phyloP scores from a whole-genome alignment of 2,113 vertebrate species.

The Pseudonaja textilis region DNA sequence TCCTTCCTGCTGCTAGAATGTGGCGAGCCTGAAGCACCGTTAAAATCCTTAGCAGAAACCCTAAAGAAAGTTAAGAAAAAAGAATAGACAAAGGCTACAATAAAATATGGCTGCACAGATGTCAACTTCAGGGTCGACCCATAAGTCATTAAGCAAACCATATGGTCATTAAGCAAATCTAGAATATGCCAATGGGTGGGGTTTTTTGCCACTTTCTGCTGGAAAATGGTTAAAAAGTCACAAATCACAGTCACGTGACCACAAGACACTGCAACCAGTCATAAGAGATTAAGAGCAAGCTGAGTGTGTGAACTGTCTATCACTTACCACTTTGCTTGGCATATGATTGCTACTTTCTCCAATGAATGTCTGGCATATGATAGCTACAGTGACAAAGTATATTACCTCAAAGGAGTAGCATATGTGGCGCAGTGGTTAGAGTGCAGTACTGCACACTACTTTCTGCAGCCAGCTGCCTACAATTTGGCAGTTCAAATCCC shows the following conservation, averaged over 20 bases:
- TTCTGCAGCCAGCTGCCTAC: too few species aligned
- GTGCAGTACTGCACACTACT: too few species aligned
- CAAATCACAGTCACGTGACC: neutral
- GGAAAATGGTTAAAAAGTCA: neutral
- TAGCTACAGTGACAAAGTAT: neutral
- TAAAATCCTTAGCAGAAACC: too few species aligned
- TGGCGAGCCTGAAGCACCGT: too few species aligned
- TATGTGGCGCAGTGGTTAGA: neutral
- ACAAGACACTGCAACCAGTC: neutral
- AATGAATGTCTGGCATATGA: neutral
- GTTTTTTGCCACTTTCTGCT: neutral
- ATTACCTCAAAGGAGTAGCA: neutral
- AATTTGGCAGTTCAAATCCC: too few species aligned
- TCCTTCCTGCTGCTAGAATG: too few species aligned
- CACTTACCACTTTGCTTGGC: neutral
- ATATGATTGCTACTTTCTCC: neutral
- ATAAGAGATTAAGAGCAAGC: neutral
- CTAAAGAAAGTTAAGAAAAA: too few species aligned
- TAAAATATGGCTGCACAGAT: too few species aligned
- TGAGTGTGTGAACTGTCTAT: neutral
- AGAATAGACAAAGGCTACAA: too few species aligned
- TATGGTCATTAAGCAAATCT: neutral
- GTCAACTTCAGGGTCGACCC: too few species aligned
- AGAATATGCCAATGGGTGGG: neutral
- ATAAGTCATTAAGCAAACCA: neutral